Evolutionary conservation across 1,140 invertebrate species (phyloP), one percentile per base, ranked within the genome.

Genomic region (Drosophila elegans): DNA sequence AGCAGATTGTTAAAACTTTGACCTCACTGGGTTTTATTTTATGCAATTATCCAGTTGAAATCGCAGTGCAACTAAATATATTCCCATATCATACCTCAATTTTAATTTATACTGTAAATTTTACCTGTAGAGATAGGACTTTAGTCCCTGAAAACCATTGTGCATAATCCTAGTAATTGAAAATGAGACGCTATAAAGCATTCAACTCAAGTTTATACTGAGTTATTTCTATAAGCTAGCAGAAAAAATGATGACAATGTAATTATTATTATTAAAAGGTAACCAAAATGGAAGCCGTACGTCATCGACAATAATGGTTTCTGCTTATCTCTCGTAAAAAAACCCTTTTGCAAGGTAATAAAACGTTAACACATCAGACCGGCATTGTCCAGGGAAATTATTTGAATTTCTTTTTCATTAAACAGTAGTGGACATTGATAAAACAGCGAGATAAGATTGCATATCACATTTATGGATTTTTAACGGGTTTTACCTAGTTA

Each of bases 321-420:
- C 25, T 2, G 27, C 25, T 29, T 56, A 44, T 44, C 39, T 45
- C 27, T 45, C 13, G 45, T 48, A 21, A 56, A 56, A 56, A 56
- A 42, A 56, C 54, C 12, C 34, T 57, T 57, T 11, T 57, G 54
- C 54, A 45, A 45, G 27, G 54, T 57, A 41, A 57, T 57, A 45
- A 45, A 57, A 29, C 21, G 16, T 6, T 16, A 11, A 38, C 7
- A 56, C 41, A 44, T 27, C 25, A 44, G 41, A 56, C 27, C 44
- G 44, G 16, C 29, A 27, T 29, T 46, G 25, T 48, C 39, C 12
- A 45, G 41, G 54, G 54, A 45, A 57, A 57, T 57, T 45, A 57
- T 45, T 57, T 45, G 13, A 57, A 57, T 57, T 45, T 45, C 13
- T n/a, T 45, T 44, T 57, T 36, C 21, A 57, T 34, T 45, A 25